These are phyloP conservation scores for Temnothorax rugatulus DNA, from an alignment of 2,888 invertebrate species.

Conservation along the genomic window DNA sequence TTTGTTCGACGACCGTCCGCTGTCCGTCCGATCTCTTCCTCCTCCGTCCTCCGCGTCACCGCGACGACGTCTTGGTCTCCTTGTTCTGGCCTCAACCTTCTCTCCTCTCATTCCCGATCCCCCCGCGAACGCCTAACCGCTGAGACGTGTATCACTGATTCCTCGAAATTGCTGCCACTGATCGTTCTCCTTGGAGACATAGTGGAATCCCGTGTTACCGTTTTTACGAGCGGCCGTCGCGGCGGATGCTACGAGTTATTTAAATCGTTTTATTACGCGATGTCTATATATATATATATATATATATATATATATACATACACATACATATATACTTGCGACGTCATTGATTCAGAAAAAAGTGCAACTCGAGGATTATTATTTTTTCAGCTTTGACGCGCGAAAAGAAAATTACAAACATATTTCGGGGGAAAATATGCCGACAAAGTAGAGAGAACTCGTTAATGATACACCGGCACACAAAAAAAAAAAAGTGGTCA, in stretches of 20 bases:
- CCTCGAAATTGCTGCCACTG: constrained; percentile 49
- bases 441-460: no score
- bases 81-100: constrained; percentile 37
- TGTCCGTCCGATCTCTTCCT: constrained; percentile 64
- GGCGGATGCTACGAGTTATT: constrained; percentile 34
- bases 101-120: constrained; percentile 17
- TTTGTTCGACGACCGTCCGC: constrained; percentile 67
- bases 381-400: not conserved
- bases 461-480: no score
- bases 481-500: no score
- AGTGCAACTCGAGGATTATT: not conserved
- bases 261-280: constrained; percentile 39
- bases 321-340: not conserved
- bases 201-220: constrained; percentile 54
- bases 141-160: constrained; percentile 50
- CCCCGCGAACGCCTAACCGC: constrained; percentile 27
- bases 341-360: not conserved
- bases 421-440: not conserved
- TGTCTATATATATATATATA: not conserved
- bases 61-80: constrained; percentile 34
- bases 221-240: constrained; percentile 45
- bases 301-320: not conserved
- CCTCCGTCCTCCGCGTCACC: constrained; percentile 22
- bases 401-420: not conserved
- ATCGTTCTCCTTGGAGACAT: constrained; percentile 44